Evolutionary conservation across 2,113 vertebrate genomes (phyloP).

Genomic region (Oenanthe oenanthe): DNA sequence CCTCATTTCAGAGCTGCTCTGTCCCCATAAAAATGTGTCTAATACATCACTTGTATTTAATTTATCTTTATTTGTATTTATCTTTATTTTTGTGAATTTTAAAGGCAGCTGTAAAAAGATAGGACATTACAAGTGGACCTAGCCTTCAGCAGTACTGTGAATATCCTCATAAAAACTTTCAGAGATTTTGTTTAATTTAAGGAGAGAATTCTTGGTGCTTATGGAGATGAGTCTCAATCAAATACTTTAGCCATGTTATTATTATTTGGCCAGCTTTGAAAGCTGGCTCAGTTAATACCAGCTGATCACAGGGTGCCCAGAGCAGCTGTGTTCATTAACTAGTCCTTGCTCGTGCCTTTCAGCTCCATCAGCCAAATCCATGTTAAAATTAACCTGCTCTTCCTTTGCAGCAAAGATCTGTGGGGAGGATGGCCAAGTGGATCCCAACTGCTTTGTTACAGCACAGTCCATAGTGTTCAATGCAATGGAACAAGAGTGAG

Average conservation of each 20-base stretch:
- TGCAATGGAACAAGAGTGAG: slow-evolving; percentile 96
- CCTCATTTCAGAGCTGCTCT: not conserved
- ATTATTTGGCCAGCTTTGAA: not conserved
- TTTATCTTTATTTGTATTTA: not conserved
- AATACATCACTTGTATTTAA: not conserved
- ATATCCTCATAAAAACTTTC: not conserved
- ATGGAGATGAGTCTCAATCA: not conserved
- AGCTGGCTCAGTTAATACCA: not conserved
- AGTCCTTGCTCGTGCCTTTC: not conserved
- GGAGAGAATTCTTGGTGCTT: not conserved
- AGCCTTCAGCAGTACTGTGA: not conserved
- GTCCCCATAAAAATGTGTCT: not conserved
- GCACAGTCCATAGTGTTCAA: slow-evolving; percentile 89
- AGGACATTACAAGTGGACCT: not conserved
- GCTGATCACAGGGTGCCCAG: too few relatives aligned
- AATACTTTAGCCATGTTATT: not conserved
- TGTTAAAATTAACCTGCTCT: not conserved
- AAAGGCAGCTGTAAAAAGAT: not conserved
- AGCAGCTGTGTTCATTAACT: too few relatives aligned
- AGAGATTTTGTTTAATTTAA: not conserved
- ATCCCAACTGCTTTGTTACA: slow-evolving; percentile 95
- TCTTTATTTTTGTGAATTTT: not conserved
- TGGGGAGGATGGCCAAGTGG: slow-evolving; percentile 96
- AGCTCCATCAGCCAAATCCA: not conserved
- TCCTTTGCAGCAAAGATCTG: slow-evolving; percentile 92